phyloP scores from a whole-genome alignment of 2,113 vertebrate species.

The Gracilinanus agilis region DNA sequence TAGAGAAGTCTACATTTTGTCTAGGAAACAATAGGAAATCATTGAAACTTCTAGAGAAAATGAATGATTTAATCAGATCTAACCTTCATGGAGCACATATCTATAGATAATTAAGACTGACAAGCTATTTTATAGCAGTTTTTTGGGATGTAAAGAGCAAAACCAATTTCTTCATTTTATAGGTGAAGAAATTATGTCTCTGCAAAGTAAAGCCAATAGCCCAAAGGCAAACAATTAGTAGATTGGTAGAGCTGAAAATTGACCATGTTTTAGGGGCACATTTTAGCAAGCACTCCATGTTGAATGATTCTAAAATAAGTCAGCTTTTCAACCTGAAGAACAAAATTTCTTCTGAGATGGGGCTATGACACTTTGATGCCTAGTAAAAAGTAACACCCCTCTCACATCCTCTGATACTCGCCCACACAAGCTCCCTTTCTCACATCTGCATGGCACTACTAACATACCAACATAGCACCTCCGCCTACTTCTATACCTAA shows the following conservation, averaged over 20 bases:
- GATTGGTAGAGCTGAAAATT: not conserved
- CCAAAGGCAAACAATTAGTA: not conserved
- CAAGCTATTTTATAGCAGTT: not conserved
- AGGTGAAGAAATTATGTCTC: not conserved
- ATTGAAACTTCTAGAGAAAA: not conserved
- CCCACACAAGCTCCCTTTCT: slow-evolving; percentile 43
- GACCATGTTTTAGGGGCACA: not conserved
- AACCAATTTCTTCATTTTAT: not conserved
- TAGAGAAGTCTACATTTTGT: not conserved
- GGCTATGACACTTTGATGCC: slow-evolving; percentile 51
- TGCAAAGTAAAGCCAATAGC: not conserved
- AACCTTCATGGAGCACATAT: not conserved
- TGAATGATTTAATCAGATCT: not conserved
- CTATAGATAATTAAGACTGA: not conserved
- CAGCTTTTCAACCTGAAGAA: slow-evolving; percentile 38
- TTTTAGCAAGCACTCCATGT: fast-evolving
- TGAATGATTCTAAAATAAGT: slow-evolving; percentile 48
- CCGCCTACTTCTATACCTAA: not conserved
- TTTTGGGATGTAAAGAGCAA: not conserved
- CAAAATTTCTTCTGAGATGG: slow-evolving; percentile 47
- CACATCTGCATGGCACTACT: slow-evolving; percentile 35
- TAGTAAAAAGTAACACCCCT: slow-evolving; percentile 48
- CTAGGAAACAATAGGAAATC: not conserved
- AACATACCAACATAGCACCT: slow-evolving; percentile 44
- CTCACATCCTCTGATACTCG: slow-evolving; percentile 35